These are phyloP conservation scores for Pyralis farinalis DNA, from an alignment of 2,888 invertebrate species.

Conservation along the genomic window DNA sequence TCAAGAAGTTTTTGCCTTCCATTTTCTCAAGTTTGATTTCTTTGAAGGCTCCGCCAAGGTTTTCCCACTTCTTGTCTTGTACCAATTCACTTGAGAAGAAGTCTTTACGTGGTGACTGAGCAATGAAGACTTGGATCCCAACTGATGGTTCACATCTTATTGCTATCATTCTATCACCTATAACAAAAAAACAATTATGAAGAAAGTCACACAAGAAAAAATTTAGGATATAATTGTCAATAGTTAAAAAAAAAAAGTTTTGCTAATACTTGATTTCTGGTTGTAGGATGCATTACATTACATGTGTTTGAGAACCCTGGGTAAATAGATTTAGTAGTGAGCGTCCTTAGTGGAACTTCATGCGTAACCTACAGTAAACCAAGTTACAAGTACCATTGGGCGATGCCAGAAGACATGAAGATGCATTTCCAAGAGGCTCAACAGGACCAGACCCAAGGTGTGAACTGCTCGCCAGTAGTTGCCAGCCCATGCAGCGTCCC, in stretches of 20 bases:
- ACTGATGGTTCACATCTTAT: slow-evolving; percentile 94
- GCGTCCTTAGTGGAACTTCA: too few relatives aligned
- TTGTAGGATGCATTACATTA: too few relatives aligned
- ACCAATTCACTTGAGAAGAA: slow-evolving; percentile 93
- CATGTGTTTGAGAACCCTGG: too few relatives aligned
- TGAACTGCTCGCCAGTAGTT: slow-evolving; percentile 92
- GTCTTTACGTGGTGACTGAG: slow-evolving; percentile 93
- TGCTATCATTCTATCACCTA: slow-evolving; percentile 90
- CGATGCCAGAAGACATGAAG: slow-evolving; percentile 94
- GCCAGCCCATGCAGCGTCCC: slow-evolving; percentile 98
- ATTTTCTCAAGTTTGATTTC: slow-evolving; percentile 95
- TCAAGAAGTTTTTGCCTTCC: slow-evolving; percentile 97
- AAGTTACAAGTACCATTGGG: slow-evolving; percentile 83
- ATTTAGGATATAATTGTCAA: too few relatives aligned
- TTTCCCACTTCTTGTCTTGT: slow-evolving; percentile 95
- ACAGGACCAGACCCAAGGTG: slow-evolving; percentile 94
- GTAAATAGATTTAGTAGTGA: too few relatives aligned
- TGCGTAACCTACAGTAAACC: too few relatives aligned
- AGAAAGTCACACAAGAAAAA: too few relatives aligned
- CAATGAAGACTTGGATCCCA: slow-evolving; percentile 94
- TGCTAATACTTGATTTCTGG: too few relatives aligned
- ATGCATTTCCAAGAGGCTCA: slow-evolving; percentile 95
- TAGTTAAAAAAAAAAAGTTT: too few relatives aligned
- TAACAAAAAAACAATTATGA: slow-evolving; percentile 23
- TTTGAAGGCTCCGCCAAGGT: slow-evolving; percentile 95